Percentiles rank a stretch among this genome's conserved stretches.
Conservation (phyloP, 2,113 vertebrate species). For the Holacanthus passer region DNA sequence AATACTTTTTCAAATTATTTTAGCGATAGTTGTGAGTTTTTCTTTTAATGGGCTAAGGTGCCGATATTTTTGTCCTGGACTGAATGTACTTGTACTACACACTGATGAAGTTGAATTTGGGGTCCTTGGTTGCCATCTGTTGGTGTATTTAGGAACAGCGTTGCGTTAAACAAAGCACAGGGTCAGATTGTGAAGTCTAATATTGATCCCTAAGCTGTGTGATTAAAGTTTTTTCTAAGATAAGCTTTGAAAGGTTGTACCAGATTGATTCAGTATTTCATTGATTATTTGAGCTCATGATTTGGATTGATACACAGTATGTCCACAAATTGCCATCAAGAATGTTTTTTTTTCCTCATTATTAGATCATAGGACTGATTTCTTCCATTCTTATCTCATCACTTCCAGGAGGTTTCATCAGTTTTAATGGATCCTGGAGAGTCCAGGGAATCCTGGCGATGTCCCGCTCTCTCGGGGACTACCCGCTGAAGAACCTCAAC, state of each 20-base stretch:
- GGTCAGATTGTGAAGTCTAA: neutral
- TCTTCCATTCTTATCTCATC: slow-evolving; percentile 8
- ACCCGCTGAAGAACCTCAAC: slow-evolving; percentile 97
- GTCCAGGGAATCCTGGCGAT: slow-evolving; percentile 99
- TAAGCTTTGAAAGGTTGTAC: neutral
- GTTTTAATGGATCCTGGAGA: slow-evolving; percentile 98
- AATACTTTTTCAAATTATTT: too few species aligned
- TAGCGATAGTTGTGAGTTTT: too few species aligned
- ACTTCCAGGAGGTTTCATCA: slow-evolving; percentile 95
- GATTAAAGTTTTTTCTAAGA: slow-evolving; percentile 23
- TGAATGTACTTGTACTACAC: neutral
- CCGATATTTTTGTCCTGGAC: too few species aligned
- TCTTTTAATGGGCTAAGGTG: too few species aligned
- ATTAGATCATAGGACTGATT: neutral
- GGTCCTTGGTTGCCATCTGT: slow-evolving; percentile 52
- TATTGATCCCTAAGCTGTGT: slow-evolving; percentile 5
- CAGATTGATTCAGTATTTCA: neutral
- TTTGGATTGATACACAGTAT: neutral
- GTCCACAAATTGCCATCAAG: too few species aligned
- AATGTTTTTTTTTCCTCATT: too few species aligned
- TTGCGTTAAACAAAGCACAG: neutral
- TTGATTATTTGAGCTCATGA: neutral
- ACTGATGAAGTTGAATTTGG: neutral
- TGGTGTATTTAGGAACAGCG: slow-evolving; percentile 44
- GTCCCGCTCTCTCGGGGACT: slow-evolving; percentile 97